phyloP scores from a whole-genome alignment of 2,888 invertebrate species.

The Thalpophila matura region DNA sequence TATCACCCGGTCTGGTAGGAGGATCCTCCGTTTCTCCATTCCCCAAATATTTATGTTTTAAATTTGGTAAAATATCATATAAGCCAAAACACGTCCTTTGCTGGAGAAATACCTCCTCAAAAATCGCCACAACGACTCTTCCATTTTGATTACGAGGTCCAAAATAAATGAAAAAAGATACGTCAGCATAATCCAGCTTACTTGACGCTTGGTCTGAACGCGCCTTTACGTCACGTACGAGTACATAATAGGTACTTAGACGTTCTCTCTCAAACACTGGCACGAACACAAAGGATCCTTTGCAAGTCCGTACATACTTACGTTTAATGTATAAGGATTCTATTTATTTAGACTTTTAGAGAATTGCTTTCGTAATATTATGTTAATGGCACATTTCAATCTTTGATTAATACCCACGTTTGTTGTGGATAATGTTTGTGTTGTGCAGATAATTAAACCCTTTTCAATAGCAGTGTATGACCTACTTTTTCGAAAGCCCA shows the following conservation, averaged over 20 bases:
- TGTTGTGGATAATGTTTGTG: no score
- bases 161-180: not conserved
- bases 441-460: not conserved
- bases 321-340: slow-evolving; percentile 28
- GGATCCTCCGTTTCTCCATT: no score
- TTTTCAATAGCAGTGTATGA: no score
- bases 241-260: slow-evolving; percentile 19
- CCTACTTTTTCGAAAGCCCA: no score
- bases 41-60: no score
- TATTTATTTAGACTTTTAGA: slow-evolving; percentile 35
- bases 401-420: not conserved
- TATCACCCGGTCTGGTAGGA: no score
- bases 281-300: slow-evolving; percentile 33
- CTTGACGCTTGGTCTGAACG: not conserved
- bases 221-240: slow-evolving; percentile 26
- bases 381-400: not conserved
- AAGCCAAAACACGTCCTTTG: no score
- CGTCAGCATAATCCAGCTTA: not conserved
- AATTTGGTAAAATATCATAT: no score
- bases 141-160: not conserved
- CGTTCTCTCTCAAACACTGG: slow-evolving; percentile 1
- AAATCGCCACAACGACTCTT: no score
- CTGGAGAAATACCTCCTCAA: no score
- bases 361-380: slow-evolving; percentile 1
- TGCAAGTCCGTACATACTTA: not conserved